Evolutionary conservation across 2,797 vertebrate genomes (phyloP).

Genomic region (Pelobates cultripes): DNA sequence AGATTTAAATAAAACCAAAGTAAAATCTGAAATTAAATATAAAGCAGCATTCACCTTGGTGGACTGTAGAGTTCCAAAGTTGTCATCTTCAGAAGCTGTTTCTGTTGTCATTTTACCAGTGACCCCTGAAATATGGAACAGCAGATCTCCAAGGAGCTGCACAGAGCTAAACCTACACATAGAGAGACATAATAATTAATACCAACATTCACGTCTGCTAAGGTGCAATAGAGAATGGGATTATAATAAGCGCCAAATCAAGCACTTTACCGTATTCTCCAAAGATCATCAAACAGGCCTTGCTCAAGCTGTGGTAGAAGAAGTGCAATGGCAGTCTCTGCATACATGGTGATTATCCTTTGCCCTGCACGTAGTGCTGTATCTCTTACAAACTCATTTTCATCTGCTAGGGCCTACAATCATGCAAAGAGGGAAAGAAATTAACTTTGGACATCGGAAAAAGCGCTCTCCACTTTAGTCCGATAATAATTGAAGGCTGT

Average conservation of each 20-base stretch:
- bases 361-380: conserved; percentile 93
- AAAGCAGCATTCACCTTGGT: conserved; percentile 80
- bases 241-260: not conserved
- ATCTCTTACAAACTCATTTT: conserved; percentile 97
- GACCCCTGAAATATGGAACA: conserved; percentile 98
- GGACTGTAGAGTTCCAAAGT: conserved; percentile 95
- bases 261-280: conserved; percentile 90
- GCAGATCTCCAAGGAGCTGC: conserved; percentile 94
- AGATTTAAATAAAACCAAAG: no score
- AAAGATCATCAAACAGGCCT: conserved; percentile 95
- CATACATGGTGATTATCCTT: conserved; percentile 95
- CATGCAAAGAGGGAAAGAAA: no score
- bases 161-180: conserved; percentile 92
- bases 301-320: conserved; percentile 95
- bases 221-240: not conserved
- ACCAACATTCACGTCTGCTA: not conserved
- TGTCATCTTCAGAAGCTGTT: conserved; percentile 96
- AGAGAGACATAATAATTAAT: not conserved
- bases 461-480: no score
- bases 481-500: no score
- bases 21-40: no score
- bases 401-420: conserved; percentile 90
- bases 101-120: conserved; percentile 99
- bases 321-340: conserved; percentile 92
- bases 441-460: no score